Conservation (phyloP, 2,888 invertebrate genomes). For the Dicyrtoma fusca region DNA sequence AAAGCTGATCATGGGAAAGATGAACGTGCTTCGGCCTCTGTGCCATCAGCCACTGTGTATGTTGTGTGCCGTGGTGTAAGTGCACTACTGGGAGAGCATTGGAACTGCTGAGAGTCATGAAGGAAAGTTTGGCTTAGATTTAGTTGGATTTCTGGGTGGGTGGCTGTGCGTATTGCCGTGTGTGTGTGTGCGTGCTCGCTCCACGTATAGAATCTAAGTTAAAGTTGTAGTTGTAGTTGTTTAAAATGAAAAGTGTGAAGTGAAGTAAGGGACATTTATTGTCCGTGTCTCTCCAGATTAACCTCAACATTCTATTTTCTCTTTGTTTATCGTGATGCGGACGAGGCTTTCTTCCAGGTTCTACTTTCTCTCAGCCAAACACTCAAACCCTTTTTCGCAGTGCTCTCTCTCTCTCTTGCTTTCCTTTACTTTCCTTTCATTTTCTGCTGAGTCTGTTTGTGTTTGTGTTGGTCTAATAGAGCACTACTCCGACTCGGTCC, state of each 20-base stretch:
- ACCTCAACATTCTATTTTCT: constrained; percentile 25
- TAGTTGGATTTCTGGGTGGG: too few species aligned
- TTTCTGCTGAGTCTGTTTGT: neutral
- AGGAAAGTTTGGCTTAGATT: too few species aligned
- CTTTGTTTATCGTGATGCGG: neutral
- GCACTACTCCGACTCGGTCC: neutral
- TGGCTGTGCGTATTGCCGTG: too few species aligned
- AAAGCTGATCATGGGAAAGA: too few species aligned
- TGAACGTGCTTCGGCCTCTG: too few species aligned
- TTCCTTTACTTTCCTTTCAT: neutral
- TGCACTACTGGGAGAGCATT: too few species aligned
- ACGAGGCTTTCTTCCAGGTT: neutral
- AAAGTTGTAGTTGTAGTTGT: too few species aligned
- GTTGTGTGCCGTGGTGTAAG: too few species aligned
- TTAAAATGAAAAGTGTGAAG: constrained; percentile 12
- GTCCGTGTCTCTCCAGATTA: constrained; percentile 23
- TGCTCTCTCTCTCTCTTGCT: neutral
- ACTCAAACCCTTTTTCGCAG: neutral
- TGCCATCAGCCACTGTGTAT: too few species aligned
- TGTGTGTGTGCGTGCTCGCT: too few species aligned
- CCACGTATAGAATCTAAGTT: too few species aligned
- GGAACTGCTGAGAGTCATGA: too few species aligned
- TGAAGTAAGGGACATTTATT: constrained; percentile 20
- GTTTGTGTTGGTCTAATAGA: neutral
- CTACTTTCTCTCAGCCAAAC: neutral